Base-by-base conservation (phyloP, 2,113 vertebrate genomes). In the Labeo catla region DNA sequence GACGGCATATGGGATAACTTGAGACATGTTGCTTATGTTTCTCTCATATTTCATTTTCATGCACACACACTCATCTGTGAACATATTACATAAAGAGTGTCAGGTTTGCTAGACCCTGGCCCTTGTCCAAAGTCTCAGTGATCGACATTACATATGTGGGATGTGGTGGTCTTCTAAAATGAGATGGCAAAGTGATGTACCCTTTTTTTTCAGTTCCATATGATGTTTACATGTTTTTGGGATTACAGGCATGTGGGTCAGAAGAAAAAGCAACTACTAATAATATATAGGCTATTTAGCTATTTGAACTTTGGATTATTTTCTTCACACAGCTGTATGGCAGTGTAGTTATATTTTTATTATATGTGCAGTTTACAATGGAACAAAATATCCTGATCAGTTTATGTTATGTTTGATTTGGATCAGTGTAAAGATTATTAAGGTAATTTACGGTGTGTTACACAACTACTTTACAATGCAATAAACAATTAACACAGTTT, bases 31-130 rank as follows among this genome's bases (percentile, higher is more conserved):
- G 68, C 68, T 49, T 19, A 74, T 74, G 23, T 23, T 49, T 76
- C 68, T 63, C 65, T n/a, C 34, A 78, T 54, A 57, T 28, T 36
- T 65, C 16, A 28, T 36, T 45, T 76, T 39, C 34, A 70, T 63
- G 54, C n/a, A 47, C 8, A 23, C 52, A 57, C 43, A 87, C 23
- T 61, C 74, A 76, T 57, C 13, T 21, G 7, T 45, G 77, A 54
- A 61, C 59, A 70, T 23, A 23, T 59, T 86, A 63, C 65, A 86
- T 81, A 82, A 76, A 81, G 74, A 47, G 63, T 86, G 68, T 86
- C 85, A 74, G 72, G 73, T 81, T 81, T 65, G 45, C 81, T 68
- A 86, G 78, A 15, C 52, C 50, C 59, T 81, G 78, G 68, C 68
- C 43, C 23, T 47, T 49, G 8, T 74, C 54, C 78, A 86, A 54